Conservation (phyloP, 2,888 invertebrate species). For the Erebia epiphron region DNA sequence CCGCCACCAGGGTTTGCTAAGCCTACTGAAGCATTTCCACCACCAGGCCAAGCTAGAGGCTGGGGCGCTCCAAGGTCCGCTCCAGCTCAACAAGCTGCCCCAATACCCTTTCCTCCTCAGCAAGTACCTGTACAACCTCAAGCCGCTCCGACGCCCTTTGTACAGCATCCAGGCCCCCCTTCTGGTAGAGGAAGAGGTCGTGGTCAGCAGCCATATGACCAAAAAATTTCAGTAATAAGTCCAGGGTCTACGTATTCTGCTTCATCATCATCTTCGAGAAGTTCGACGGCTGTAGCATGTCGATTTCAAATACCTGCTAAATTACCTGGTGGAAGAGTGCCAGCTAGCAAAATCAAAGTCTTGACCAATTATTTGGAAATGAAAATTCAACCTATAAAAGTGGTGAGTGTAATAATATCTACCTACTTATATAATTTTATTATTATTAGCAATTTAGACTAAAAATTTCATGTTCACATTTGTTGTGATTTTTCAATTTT, state of each 20-base stretch:
- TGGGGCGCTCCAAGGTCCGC: constrained; percentile 15
- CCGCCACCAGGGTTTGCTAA: not conserved
- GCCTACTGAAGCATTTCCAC: constrained; percentile 14
- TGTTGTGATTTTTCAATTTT: no score
- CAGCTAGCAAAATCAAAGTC: constrained; percentile 56
- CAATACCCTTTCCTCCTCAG: not conserved
- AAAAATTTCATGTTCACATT: no score
- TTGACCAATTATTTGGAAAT: constrained; percentile 86
- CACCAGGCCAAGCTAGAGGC: constrained; percentile 28
- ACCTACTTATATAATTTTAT: not conserved
- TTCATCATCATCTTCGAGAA: not conserved
- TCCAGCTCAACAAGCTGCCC: constrained; percentile 2
- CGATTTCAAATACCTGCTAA: constrained; percentile 60
- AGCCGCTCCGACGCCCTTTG: not conserved
- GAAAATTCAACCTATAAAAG: constrained; percentile 69
- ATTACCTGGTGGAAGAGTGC: constrained; percentile 62
- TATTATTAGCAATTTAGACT: no score
- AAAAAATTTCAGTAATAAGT: constrained; percentile 22
- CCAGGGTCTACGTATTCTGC: not conserved
- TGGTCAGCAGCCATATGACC: constrained; percentile 6
- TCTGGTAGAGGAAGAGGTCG: constrained; percentile 16
- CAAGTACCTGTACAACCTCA: not conserved
- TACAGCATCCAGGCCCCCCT: constrained; percentile 15
- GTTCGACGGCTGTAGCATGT: constrained; percentile 34
- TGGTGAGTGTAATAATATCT: constrained; percentile 54